Conservation (phyloP, 2,888 invertebrate species). For the Microdon myrmicae region DNA sequence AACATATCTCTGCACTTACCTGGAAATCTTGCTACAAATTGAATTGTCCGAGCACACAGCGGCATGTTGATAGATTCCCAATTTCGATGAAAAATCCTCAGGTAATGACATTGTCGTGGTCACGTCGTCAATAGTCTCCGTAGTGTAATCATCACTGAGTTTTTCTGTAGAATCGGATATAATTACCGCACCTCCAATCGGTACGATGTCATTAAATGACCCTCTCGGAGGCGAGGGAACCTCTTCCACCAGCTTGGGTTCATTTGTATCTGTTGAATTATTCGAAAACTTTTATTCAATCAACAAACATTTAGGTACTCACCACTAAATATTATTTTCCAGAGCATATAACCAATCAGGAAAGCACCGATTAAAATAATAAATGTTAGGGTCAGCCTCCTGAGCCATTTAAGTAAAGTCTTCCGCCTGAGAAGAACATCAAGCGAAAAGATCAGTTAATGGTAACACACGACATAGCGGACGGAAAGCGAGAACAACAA, state of each 20-base stretch:
- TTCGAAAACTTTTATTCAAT: neutral
- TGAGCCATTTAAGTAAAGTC: constrained; percentile 63
- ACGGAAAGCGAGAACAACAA: no score
- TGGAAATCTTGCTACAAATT: constrained; percentile 82
- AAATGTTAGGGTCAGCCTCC: constrained; percentile 62
- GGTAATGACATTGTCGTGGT: constrained; percentile 21
- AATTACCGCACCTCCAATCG: constrained; percentile 15
- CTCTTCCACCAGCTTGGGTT: constrained; percentile 35
- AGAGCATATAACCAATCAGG: constrained; percentile 62
- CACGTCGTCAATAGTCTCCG: neutral
- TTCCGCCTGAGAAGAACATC: constrained; percentile 60
- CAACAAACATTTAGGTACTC: constrained; percentile 55
- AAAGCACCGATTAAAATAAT: constrained; percentile 64
- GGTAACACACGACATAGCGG: neutral
- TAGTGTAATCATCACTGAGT: constrained; percentile 11
- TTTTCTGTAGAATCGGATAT: constrained; percentile 9
- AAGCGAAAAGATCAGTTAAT: no score
- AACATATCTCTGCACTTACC: constrained; percentile 68
- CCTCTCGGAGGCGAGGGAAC: constrained; percentile 20
- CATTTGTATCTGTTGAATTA: constrained; percentile 49
- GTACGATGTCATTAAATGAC: constrained; percentile 3
- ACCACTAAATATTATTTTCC: constrained; percentile 64
- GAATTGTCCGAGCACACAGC: constrained; percentile 84
- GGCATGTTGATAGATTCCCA: constrained; percentile 67
- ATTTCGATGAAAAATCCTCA: constrained; percentile 54